Evolutionary conservation across 2,888 invertebrate species (phyloP), one percentile per base, ranked within the genome.

Genomic region (Cryptocephalus primarius): DNA sequence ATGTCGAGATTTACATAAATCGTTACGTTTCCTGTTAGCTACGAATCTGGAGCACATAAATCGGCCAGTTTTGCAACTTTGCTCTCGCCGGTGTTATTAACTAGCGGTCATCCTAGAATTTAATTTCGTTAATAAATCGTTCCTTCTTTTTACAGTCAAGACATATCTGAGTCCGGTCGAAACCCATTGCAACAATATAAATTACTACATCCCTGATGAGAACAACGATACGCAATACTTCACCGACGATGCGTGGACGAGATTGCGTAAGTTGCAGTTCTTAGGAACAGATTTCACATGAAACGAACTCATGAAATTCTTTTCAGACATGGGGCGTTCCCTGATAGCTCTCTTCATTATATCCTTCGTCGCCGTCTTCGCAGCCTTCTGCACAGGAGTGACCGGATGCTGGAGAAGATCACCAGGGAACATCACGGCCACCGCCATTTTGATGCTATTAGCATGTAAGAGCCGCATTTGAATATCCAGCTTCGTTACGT

Each of bases 381-480:
- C 92, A 59, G 90, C 94, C 14, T 95, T 95, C 73, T 90, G 94
- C 81, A 91, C 93, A 46, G 96, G 96, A 48, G 84, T 95, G 10
- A 88, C 93, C 33, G 95, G 96, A 58, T 97, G 96, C 70, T 97
- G 95, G 92, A 85, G 90, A 70, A 79, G 95, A 59, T 92, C 92
- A 43, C 88, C 93, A 8, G 90, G 90, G 55, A 90, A 93, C 67
- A 89, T 94, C 61, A 90, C 93, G 32, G 88, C 91, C 44, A 94
- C 94, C 4, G 93, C 93, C 32, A 88, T 94, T 58, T 75, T 91
- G 44, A 88, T 90, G 82, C 78, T 91, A 45, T 75, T 90, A 52
- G 85, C 90, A 61, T 89, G 90, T 90, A 70, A 81, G 85, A 51
- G 34, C 4, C 39, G 36, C 13, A 12, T 12, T 36, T 36, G 6